phyloP scores from a whole-genome alignment of 1,140 invertebrate species.

The Latrodectus geometricus region DNA sequence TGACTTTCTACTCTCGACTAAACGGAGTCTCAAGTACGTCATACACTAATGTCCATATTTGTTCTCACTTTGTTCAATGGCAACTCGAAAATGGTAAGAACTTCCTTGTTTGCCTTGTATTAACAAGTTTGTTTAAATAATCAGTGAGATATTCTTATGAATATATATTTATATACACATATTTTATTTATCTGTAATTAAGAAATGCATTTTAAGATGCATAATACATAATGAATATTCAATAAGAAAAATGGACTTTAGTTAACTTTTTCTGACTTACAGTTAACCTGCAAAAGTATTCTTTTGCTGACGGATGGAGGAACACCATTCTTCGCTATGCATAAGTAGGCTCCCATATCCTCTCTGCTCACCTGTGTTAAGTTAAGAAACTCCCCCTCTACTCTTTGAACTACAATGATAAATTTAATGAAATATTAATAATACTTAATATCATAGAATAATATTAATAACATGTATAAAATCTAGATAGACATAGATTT shows the following conservation, averaged over 20 bases:
- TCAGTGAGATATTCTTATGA: no score
- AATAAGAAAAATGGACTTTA: not conserved
- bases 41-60: no score
- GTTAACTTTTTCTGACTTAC: conserved; percentile 74
- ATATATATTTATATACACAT: not conserved
- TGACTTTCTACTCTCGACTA: no score
- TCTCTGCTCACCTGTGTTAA: conserved; percentile 86
- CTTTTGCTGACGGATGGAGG: conserved; percentile 83
- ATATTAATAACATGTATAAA: no score
- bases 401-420: conserved; percentile 24
- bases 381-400: conserved; percentile 85
- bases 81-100: no score
- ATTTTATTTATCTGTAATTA: not conserved
- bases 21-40: no score
- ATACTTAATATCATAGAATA: no score
- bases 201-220: not conserved
- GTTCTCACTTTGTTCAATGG: no score
- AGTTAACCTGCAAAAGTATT: conserved; percentile 80
- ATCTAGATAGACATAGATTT: no score
- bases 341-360: conserved; percentile 91
- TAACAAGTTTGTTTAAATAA: no score
- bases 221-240: not conserved
- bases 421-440: no score
- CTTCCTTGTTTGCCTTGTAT: no score
- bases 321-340: conserved; percentile 80